Evolutionary conservation across 2,113 vertebrate species (phyloP).

Genomic region (Megaptera novaeangliae): DNA sequence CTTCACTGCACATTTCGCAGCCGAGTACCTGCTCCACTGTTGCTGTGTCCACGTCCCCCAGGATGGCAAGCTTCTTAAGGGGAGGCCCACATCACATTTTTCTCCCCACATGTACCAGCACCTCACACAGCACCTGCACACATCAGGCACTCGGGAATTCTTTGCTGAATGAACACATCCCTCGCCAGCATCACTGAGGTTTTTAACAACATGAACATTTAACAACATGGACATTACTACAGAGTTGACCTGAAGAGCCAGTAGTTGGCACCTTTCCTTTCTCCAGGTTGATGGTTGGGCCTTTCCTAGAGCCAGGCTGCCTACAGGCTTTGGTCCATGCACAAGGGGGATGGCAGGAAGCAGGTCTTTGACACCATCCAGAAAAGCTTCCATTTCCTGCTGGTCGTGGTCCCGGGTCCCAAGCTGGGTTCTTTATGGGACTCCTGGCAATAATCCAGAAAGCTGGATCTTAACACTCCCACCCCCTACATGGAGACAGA

Average conservation of each 20-base stretch:
- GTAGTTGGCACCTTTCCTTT: not conserved
- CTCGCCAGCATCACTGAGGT: not conserved
- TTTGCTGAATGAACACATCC: not conserved
- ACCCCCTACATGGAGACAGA: not conserved
- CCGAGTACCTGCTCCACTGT: accelerated
- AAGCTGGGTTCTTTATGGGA: not conserved
- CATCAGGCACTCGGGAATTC: accelerated
- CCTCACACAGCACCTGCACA: not conserved
- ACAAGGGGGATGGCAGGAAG: not conserved
- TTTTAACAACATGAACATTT: not conserved
- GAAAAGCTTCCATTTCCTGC: not conserved
- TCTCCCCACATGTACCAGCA: accelerated
- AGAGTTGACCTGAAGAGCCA: not conserved
- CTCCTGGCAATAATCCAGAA: not conserved
- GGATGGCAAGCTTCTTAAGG: not conserved
- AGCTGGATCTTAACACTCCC: not conserved
- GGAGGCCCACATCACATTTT: accelerated
- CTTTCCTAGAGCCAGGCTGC: not conserved
- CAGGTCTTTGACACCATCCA: not conserved
- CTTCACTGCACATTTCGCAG: accelerated
- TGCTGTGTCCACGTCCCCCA: accelerated
- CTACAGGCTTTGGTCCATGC: not conserved
- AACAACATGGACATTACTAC: not conserved
- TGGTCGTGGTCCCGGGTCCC: accelerated
- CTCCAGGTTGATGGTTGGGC: not conserved